These are phyloP conservation scores for Apodemia hepburni DNA, from an alignment of 2,888 invertebrate genomes.

Conservation along the genomic window DNA sequence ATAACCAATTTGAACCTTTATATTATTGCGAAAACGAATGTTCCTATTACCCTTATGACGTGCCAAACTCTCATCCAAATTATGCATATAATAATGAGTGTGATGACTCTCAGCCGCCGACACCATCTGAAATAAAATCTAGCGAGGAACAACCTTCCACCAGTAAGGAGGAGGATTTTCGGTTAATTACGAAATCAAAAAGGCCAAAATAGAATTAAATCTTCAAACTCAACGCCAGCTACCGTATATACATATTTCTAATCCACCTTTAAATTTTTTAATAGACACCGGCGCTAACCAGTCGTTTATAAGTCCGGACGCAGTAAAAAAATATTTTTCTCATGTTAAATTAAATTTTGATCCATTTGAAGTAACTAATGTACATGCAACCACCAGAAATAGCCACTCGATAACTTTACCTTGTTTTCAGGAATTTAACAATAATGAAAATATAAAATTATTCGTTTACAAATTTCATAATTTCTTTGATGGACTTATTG, in stretches of 20 bases:
- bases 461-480: not conserved
- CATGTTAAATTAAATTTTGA: not conserved
- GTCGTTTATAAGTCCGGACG: too few relatives aligned
- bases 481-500: too few relatives aligned
- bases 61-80: not conserved
- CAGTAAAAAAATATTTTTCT: too few relatives aligned
- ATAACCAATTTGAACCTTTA: not conserved
- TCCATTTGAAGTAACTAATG: not conserved
- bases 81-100: not conserved
- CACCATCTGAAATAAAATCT: not conserved
- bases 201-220: not conserved
- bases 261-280: too few relatives aligned
- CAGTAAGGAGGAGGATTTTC: not conserved
- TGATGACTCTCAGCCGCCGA: not conserved
- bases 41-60: not conserved
- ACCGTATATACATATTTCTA: not conserved
- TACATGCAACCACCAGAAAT: not conserved
- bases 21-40: not conserved
- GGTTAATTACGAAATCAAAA: too few relatives aligned
- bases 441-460: not conserved
- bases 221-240: not conserved
- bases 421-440: constrained; percentile 5
- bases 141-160: not conserved
- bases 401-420: constrained; percentile 3
- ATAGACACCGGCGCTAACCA: too few relatives aligned